Conservation (phyloP, 2,113 vertebrate genomes). For the Lepus europaeus region DNA sequence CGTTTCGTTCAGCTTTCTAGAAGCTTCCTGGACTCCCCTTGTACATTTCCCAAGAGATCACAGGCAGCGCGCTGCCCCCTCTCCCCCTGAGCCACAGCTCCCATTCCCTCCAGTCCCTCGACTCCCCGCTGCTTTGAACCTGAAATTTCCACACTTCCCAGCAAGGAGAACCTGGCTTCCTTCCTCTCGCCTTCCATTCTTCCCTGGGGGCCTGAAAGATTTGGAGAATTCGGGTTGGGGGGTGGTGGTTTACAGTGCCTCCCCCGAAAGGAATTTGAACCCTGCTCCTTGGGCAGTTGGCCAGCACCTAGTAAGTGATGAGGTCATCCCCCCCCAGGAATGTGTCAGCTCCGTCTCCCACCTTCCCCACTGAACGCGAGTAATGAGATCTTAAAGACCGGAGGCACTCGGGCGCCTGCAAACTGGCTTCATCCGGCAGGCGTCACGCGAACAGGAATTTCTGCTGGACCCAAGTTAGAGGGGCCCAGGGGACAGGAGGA, state of each 20-base stretch:
- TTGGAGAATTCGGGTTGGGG: conserved; percentile 44
- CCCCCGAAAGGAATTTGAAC: conserved; percentile 62
- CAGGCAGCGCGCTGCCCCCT: neutral
- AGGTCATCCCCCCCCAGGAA: conserved; percentile 50
- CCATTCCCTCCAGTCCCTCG: neutral
- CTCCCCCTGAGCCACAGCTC: neutral
- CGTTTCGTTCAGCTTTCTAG: too few species aligned
- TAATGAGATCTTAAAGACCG: conserved; percentile 46
- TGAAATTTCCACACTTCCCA: neutral
- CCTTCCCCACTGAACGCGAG: conserved; percentile 33
- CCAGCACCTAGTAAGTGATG: conserved; percentile 51
- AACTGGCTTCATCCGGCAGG: conserved; percentile 7
- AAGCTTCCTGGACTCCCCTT: too few species aligned
- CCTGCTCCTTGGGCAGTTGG: conserved; percentile 45
- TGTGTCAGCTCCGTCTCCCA: conserved; percentile 46
- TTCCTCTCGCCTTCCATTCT: neutral
- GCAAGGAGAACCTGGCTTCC: neutral
- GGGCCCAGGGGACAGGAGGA: neutral
- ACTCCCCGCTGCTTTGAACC: neutral
- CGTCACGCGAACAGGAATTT: neutral
- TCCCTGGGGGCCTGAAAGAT: conserved; percentile 39
- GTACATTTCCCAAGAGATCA: neutral
- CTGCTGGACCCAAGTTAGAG: neutral
- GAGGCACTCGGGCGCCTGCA: neutral
- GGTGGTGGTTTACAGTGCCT: conserved; percentile 26